Conservation (phyloP, 2,888 invertebrate species). For the Cryptus viduatorius region DNA sequence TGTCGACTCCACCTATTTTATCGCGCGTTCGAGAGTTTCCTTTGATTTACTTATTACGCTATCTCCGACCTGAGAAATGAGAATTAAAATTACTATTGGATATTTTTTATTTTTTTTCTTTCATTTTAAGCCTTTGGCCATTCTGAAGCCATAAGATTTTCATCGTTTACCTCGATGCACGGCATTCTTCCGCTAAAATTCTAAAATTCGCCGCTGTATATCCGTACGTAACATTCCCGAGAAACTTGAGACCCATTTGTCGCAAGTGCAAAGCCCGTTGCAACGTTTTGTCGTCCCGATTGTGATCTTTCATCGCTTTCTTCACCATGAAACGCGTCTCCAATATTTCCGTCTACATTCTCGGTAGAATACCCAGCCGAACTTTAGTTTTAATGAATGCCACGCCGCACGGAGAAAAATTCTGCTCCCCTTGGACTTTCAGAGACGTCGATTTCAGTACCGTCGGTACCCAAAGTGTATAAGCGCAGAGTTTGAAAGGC, state of each 20-base stretch:
- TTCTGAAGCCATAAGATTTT: not conserved
- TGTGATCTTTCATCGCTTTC: conserved; percentile 93
- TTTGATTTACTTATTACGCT: conserved; percentile 98
- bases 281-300: conserved; percentile 88
- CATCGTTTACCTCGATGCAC: conserved; percentile 92
- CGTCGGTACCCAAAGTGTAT: conserved; percentile 91
- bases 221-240: conserved; percentile 99
- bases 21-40: conserved; percentile 97
- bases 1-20: conserved; percentile 92
- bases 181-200: conserved; percentile 99
- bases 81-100: not conserved
- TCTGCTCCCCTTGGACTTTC: conserved; percentile 88
- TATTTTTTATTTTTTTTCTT: no score
- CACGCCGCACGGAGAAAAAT: conserved; percentile 96
- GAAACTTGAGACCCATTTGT: conserved; percentile 97
- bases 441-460: conserved; percentile 87
- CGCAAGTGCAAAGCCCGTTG: conserved; percentile 93
- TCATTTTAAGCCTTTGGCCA: no score
- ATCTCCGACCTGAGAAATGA: conserved; percentile 89
- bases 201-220: conserved; percentile 98
- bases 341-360: conserved; percentile 96
- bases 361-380: conserved; percentile 94
- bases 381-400: conserved; percentile 94
- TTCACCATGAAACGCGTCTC: conserved; percentile 98
- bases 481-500: conserved; percentile 94